Percentiles rank a stretch among this genome's conserved stretches.
Conservation (phyloP, 2,113 vertebrate genomes). For the Saguinus midas region DNA sequence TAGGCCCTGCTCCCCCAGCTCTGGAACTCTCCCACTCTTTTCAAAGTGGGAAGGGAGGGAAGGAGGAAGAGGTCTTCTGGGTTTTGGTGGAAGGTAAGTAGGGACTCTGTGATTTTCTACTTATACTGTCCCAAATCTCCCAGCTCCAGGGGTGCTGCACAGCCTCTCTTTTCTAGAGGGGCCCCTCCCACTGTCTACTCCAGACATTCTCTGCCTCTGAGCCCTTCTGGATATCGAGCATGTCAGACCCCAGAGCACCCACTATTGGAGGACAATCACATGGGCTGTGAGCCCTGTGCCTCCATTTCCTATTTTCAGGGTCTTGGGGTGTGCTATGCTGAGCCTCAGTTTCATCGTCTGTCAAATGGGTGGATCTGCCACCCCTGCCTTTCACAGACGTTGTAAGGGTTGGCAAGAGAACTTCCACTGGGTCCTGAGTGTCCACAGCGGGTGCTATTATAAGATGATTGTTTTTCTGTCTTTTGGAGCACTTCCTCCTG, state of each 20-base stretch:
- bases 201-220: background rate
- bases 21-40: background rate
- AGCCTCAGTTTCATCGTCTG: background rate
- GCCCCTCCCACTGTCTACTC: background rate
- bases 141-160: background rate
- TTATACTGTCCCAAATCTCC: background rate
- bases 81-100: background rate
- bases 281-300: background rate
- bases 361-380: background rate
- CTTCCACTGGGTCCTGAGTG: background rate
- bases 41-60: too few species aligned
- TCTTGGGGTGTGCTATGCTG: background rate
- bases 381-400: background rate
- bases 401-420: background rate
- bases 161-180: background rate
- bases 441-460: too few species aligned
- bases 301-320: accelerated
- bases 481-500: background rate
- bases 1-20: background rate
- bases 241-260: background rate
- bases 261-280: background rate
- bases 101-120: background rate
- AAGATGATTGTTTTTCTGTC: background rate
- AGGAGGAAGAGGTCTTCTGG: background rate
- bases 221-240: background rate